Conservation (phyloP, 2,113 vertebrate genomes). For the Thermophis baileyi region DNA sequence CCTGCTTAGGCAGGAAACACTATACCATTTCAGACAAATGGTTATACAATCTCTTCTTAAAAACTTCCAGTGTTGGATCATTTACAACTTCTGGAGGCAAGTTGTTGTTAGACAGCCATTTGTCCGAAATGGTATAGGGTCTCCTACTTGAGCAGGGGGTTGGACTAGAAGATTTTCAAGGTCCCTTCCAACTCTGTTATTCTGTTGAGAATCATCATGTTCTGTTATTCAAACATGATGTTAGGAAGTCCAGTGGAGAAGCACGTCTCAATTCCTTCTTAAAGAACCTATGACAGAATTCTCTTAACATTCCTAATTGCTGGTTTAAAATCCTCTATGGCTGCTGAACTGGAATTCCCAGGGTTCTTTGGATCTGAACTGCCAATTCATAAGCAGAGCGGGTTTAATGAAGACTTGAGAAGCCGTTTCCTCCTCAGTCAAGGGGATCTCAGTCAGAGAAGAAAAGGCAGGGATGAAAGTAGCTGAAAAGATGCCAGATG, state of each 20-base stretch:
- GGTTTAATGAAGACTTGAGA: background rate
- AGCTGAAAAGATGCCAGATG: slow-evolving; percentile 25
- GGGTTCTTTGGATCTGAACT: background rate
- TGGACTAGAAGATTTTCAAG: background rate
- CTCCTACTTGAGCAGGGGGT: background rate
- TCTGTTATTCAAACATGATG: background rate
- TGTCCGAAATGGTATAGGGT: background rate
- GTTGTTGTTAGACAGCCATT: no score
- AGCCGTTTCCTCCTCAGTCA: background rate
- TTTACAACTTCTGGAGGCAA: no score
- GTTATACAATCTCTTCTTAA: no score
- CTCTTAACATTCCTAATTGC: background rate
- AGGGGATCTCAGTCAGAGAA: background rate
- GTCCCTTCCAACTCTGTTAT: background rate
- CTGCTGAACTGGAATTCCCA: background rate
- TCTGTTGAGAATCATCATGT: background rate
- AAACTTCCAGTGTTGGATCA: no score
- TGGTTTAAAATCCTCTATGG: background rate
- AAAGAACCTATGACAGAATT: background rate
- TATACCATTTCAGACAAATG: no score
- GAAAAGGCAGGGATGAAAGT: slow-evolving; percentile 17
- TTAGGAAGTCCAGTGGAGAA: background rate
- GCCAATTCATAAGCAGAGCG: background rate
- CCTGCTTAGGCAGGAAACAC: no score
- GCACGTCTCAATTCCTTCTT: background rate